Base-by-base conservation (phyloP, 1,140 invertebrate genomes). In the Bombus haemorrhoidalis region DNA sequence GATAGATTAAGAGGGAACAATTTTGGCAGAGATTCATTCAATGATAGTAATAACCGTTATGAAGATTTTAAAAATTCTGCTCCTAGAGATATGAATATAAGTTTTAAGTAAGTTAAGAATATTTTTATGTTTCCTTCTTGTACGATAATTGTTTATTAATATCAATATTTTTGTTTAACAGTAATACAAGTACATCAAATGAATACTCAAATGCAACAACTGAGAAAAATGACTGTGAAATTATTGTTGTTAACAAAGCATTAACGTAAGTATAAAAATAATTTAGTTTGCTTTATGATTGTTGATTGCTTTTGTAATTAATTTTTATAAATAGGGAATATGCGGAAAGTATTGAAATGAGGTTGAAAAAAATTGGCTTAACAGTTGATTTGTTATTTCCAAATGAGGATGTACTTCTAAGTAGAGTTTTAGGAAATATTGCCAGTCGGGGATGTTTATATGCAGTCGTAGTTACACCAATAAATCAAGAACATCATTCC, bases 361-460 rank as follows among this genome's bases (percentile, higher is more conserved):
- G 97, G n/a, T 93, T 99, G 71, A 98, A 98, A 92, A 96, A 97
- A 34, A 91, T 97, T 25, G 97, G 97, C 8, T 95, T 99, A 77
- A 97, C 97, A 13, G 98, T 98, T 9, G 98, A 99, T 93, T 94
- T 99, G 1, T 95, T 99, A 32, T 98, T 98, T 94, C 98, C 98
- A 1, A 98, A 99, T 93, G 98, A 98, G 93, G 97, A 98, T 92
- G 97, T 98, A 2, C 97, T 98, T 15, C 96, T 98, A 6, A 96
- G 97, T 28, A 96, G 97, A 91, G 97, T 98, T 37, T 94, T 99
- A n/a, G 98, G 98, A 32, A 99, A 98, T 92, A 98, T 99, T 47
- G 97, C 98, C 0, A 97, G 96, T 32, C 96, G 98, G 5, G 98
- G 98, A 15, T 98, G 97, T 90, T 95, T 99, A 0, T 99, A 98